Evolutionary conservation across 1,140 invertebrate species (phyloP), one percentile per base, ranked within the genome.

Genomic region (Mesaphorura yosii): DNA sequence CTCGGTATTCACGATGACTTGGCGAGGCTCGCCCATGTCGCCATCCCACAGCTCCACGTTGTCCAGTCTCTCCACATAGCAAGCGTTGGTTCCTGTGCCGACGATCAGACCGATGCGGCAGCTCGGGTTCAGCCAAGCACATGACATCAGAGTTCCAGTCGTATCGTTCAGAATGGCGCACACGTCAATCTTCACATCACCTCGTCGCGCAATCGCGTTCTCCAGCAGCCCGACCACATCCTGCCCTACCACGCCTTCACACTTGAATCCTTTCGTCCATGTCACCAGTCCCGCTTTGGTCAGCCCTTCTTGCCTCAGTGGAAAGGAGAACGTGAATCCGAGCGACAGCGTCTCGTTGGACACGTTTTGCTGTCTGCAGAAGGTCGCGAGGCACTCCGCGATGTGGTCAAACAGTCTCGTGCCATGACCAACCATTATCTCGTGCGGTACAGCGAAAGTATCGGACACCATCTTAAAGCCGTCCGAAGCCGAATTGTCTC

Each of bases 291-390:
- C 68, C 1, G 90, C 95, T 64, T 86, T 82, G 4, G 88, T 93
- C 12, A 99, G 74, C 0, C 94, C 94, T 42, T 84, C 67, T 70
- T 98, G 95, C 40, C 75, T 75, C 54, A 95, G 81, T 0, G 96
- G 96, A 69, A 99, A 99, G 64, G 92, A 97, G 70, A 99, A 99
- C 0, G 96, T 99, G 68, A 99, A 99, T 2, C 95, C 96, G 20
- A 99, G 74, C 0, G 94, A 92, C 20, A 99, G 72, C 40, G 80
- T 72, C 61, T 88, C 78, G 19, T 82, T 63, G 17, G 72, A 65
- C 42, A 86, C 74, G 26, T 83, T 74, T 55, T 88, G 77, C 53
- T 91, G 81, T 67, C 86, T 84, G 72, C 96, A 86, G 69, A 99
- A 98, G 55, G 84, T 82, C 1, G 86, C 81, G 63, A 98, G 76